Base-by-base conservation (phyloP, 2,113 vertebrate genomes). In the Myrmecobius fasciatus region DNA sequence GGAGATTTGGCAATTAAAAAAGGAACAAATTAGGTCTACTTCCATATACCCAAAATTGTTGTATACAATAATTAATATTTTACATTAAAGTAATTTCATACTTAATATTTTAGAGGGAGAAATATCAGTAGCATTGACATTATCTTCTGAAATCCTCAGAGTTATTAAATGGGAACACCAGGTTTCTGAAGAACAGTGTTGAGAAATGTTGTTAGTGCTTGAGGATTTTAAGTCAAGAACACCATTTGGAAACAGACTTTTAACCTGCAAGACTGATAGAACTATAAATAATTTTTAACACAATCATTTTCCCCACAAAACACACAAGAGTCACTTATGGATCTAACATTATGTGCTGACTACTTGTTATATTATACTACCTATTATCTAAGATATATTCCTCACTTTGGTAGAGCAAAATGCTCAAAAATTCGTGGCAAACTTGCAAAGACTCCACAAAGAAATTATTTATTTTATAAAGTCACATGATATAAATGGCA, bases 391-490 rank as follows among this genome's bases (percentile, higher is more conserved):
- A n/a, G 48, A 60, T 83, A 91, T 12, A 36, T 47, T 43, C 53
- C 56, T 91, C 49, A 53, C 17, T 52, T 54, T 52, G 51, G 4
- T 28, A 83, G 43, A 52, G 60, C 31, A 53, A 93, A 83, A 67
- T 5, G n/a, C n/a, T 90, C 83, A 75, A 52, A 53, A 31, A 36
- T 83, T 43, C 2, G 7, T 0, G 6, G 54, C 24, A 92, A 94
- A 93, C n/a, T 53, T 56, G 7, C 1, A 4, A 14, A 94, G 60
- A 25, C 92, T 89, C 49, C 47, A 93, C 90, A n/a, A 95, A 94
- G 93, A 94, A 89, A 94, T 93, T 51, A 96, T 93, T 91, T 43
- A 95, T 52, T 83, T 52, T 53, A 91, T 89, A 89, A 93, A 92
- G 53, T 7, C 1, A 0, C 92, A 93, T 53, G 53, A 56, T 94